Base-by-base conservation (phyloP, 1,140 invertebrate genomes). In the Anagrus nilaparvatae region DNA sequence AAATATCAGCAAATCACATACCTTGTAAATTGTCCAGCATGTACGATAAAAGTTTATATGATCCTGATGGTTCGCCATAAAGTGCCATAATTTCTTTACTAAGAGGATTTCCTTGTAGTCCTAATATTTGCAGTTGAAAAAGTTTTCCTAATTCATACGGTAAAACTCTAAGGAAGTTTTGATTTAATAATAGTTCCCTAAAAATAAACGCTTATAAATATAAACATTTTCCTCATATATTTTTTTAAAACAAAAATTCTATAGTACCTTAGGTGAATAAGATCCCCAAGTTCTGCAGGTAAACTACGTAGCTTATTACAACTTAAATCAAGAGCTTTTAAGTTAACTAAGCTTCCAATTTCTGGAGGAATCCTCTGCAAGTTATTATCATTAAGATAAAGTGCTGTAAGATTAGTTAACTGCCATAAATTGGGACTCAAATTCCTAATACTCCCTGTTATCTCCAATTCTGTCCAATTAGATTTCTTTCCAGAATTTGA, bases 61-160 rank as follows among this genome's bases (percentile, higher is more conserved):
- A 93, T 30, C 94, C 94, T 62, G 92, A 93, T 50, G 80, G 78
- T 70, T 95, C 92, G 56, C 82, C 84, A 64, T 94, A 97, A 25
- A 97, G 75, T 35, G 82, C 79, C 63, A 92, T 74, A 60, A 96
- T 84, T 58, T 98, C 94, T 61, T 88, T 88, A 52, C 81, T 82
- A 30, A 98, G 73, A 33, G 94, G 95, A 78, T 98, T 98, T 10
- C 91, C 90, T 57, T 88, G 82, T 50, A 97, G 74, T 51, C 88
- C 90, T 55, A 87, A 67, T 58, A 87, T 73, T 69, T 93, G 85
- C 49, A 99, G 75, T 69, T 97, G 91, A 69, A 98, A 99, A 47
- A 99, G 77, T 70, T 95, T 96, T 49, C 96, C 96, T 53, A 99
- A 75, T 70, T 98, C 94, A 68, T 89, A 97, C 3, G 96, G 96